Percentiles rank a stretch among this genome's conserved stretches.
phyloP scores from a whole-genome alignment of 2,113 vertebrate genomes.

The sheep (Ovis aries) region DNA sequence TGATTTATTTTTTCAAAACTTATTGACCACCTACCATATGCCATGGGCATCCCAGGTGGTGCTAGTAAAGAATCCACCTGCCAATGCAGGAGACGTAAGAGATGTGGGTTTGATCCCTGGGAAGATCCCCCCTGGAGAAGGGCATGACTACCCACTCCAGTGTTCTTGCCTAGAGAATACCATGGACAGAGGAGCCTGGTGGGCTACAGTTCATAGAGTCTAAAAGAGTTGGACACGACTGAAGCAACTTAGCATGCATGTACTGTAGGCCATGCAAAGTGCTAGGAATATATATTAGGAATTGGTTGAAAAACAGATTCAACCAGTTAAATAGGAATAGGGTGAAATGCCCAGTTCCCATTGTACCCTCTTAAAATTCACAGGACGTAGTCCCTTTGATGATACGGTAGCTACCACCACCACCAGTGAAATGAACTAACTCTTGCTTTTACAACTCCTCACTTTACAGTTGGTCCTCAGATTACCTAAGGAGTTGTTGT shows the following conservation, averaged over 20 bases:
- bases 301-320: background rate
- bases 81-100: background rate
- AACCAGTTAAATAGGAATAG: slow-evolving; percentile 1
- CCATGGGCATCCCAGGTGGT: background rate
- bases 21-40: background rate
- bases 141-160: background rate
- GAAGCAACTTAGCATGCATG: background rate
- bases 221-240: background rate
- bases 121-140: background rate
- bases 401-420: background rate
- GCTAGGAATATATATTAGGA: background rate
- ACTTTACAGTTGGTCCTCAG: background rate
- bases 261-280: background rate
- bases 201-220: background rate
- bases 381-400: background rate
- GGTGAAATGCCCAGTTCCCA: background rate
- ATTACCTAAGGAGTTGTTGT: background rate
- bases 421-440: background rate
- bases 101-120: background rate
- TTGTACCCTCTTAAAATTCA: background rate
- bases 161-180: background rate
- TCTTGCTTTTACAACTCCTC: background rate
- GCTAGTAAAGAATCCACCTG: background rate
- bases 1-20: background rate
- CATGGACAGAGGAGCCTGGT: background rate